Conservation (phyloP, 2,888 invertebrate species). For the Linnaemya tessellans region DNA sequence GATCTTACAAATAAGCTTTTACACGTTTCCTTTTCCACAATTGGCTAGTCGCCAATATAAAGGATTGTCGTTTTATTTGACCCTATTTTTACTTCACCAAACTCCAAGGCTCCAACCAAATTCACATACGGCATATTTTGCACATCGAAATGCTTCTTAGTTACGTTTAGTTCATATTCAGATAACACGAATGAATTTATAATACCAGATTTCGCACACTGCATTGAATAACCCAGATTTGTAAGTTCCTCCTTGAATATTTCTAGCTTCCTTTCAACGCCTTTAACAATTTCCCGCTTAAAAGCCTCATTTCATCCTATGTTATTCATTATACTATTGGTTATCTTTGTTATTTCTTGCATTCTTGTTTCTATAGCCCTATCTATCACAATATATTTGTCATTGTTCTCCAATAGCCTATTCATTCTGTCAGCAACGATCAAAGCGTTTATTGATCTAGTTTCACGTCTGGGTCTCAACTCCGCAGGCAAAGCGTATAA, state of each 20-base stretch:
- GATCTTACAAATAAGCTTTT: constrained; percentile 5
- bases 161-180: constrained; percentile 58
- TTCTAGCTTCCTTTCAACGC: constrained; percentile 2
- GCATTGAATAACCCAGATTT: constrained; percentile 40
- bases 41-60: constrained; percentile 67
- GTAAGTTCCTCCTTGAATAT: constrained; percentile 61
- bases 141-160: constrained; percentile 55
- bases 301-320: not conserved
- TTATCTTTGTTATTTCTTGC: constrained; percentile 25
- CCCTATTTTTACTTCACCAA: constrained; percentile 66
- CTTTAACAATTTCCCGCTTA: constrained; percentile 1
- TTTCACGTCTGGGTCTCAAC: constrained; percentile 36
- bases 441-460: constrained; percentile 53
- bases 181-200: constrained; percentile 66
- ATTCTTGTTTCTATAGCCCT: constrained; percentile 23
- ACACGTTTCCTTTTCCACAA: constrained; percentile 48
- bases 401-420: no score
- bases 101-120: constrained; percentile 71
- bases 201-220: constrained; percentile 66
- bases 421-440: constrained; percentile 35
- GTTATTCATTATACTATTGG: constrained; percentile 22
- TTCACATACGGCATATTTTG: constrained; percentile 68
- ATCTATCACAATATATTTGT: no score
- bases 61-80: constrained; percentile 56
- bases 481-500: constrained; percentile 4